These are phyloP conservation scores for Epinotia brunnichana DNA, from an alignment of 2,888 invertebrate species.

Conservation along the genomic window DNA sequence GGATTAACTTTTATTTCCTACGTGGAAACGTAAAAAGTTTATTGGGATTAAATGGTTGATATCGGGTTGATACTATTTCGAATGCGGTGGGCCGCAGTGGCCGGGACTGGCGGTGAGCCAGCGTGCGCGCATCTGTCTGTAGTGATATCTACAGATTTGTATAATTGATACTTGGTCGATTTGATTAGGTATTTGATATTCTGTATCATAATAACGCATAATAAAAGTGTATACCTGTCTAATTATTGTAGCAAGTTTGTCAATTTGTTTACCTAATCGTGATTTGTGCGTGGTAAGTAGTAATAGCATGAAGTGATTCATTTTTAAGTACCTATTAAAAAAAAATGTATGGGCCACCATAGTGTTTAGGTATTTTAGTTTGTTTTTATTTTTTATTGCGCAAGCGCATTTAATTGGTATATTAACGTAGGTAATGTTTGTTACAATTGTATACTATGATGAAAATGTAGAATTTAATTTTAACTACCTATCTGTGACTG, in stretches of 20 bases:
- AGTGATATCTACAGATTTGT: neutral
- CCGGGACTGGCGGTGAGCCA: slow-evolving; percentile 73
- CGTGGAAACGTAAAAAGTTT: slow-evolving; percentile 16
- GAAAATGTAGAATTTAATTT: neutral
- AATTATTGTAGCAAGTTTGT: no score
- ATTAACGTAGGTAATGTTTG: no score
- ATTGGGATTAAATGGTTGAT: slow-evolving; percentile 33
- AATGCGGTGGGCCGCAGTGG: slow-evolving; percentile 78
- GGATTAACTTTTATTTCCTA: slow-evolving; percentile 7
- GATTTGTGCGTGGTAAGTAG: no score
- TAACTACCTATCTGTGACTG: no score
- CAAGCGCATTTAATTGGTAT: neutral
- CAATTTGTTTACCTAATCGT: no score
- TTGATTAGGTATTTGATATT: neutral
- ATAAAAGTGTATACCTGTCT: no score
- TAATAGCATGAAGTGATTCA: no score
- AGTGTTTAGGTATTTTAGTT: neutral
- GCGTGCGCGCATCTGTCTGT: slow-evolving; percentile 60
- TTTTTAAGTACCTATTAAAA: no score
- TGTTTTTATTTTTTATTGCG: no score
- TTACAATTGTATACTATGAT: no score
- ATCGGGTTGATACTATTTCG: slow-evolving; percentile 52
- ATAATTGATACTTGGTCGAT: slow-evolving; percentile 2
- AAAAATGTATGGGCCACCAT: no score
- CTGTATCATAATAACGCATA: neutral